These are phyloP conservation scores for Leptodactylus fallax DNA, from an alignment of 2,797 vertebrate genomes.

Conservation along the genomic window DNA sequence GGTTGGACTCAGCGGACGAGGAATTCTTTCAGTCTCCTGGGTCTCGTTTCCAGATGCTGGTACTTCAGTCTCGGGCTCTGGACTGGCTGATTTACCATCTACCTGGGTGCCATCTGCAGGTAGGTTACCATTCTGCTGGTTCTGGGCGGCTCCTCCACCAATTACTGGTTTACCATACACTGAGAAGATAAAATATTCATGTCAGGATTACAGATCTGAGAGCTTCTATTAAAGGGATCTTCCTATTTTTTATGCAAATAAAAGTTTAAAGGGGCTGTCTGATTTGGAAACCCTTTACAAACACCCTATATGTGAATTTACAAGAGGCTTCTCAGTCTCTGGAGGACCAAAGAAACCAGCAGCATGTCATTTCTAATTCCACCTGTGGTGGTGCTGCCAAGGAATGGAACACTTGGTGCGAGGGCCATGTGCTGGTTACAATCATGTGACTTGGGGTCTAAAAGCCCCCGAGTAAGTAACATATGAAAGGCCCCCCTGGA, in stretches of 20 bases:
- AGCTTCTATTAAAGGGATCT: not conserved
- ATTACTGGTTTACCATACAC: slow-evolving; percentile 96
- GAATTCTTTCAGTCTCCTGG: slow-evolving; percentile 86
- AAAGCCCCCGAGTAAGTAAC: too few species aligned
- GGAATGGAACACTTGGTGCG: too few species aligned
- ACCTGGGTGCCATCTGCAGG: slow-evolving; percentile 69
- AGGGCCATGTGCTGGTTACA: too few species aligned
- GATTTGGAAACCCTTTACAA: too few species aligned
- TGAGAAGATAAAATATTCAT: slow-evolving; percentile 66
- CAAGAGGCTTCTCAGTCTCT: too few species aligned
- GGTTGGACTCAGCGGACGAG: slow-evolving; percentile 95
- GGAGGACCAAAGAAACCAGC: too few species aligned
- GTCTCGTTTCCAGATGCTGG: slow-evolving; percentile 72
- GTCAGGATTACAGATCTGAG: not conserved
- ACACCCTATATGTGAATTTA: too few species aligned
- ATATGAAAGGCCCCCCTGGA: too few species aligned
- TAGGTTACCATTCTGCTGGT: slow-evolving; percentile 59
- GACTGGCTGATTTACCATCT: slow-evolving; percentile 77
- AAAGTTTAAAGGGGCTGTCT: too few species aligned
- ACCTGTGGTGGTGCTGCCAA: not conserved
- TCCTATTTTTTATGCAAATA: too few species aligned
- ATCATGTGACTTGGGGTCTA: too few species aligned
- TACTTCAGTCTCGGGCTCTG: slow-evolving; percentile 75
- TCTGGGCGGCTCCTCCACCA: slow-evolving; percentile 71
- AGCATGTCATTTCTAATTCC: not conserved